Evolutionary conservation across 2,888 invertebrate species (phyloP), one percentile per base, ranked within the genome.

Genomic region (Gordius sp.): DNA sequence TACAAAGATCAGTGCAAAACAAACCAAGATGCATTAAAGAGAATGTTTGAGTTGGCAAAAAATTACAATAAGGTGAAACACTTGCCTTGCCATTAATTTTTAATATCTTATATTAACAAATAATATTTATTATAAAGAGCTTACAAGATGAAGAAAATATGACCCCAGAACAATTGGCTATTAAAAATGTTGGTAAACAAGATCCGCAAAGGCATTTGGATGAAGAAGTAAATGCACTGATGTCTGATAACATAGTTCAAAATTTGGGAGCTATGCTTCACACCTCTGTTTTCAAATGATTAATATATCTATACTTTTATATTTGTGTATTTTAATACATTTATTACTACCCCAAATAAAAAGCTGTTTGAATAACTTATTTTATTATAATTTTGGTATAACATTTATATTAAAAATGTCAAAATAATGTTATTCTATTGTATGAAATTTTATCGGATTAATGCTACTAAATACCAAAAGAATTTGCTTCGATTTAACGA

Each of bases 121-220:
- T 4, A 47, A 4, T 20, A n/a, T n/a, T 47, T 47, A 18, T 47
- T 47, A n/a, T 64, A 33, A 62, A 79, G 76, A 84, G 93, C 2
- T 73, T 97, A 60, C 93, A 97, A 71, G 97, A 97, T 65, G 97
- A 97, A 69, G 93, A 97, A 67, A 91, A 87, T 70, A 91, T 97
- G 91, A 93, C 93, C 2, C 85, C 89, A 1, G 91, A 93, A 71
- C 93, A 97, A 69, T 73, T 97, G 71, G 97, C 91, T 23, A 93
- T 97, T 66, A 97, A 97, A 71, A 97, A 97, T 73, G 93, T 99
- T 60, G 97, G 97, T 58, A 97, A 75, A 66, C 71, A 72, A 65
- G 97, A 97, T 70, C 97, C 97, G 24, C 99, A 99, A 73, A 78
- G 97, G 63, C 97, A 99, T 78, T 75, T 97, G 69, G 91, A 93